These are phyloP conservation scores for Anas georgica DNA, from an alignment of 2,797 vertebrate genomes.

Conservation along the genomic window DNA sequence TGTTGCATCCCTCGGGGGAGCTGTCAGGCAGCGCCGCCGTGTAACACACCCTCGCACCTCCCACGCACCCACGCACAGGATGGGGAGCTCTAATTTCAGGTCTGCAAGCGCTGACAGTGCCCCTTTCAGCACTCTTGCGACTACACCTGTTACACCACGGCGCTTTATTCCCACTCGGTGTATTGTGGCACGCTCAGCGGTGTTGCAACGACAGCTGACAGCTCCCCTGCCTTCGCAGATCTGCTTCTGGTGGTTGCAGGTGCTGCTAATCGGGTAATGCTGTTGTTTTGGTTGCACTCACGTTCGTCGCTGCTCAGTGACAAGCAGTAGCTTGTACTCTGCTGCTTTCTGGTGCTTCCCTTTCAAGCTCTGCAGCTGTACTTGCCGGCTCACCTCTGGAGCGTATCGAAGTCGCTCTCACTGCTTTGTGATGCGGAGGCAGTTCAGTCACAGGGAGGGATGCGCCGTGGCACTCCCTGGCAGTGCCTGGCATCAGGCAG, in stretches of 20 bases:
- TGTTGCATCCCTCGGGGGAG: not conserved
- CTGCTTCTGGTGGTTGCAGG: not conserved
- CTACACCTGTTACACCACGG: not conserved
- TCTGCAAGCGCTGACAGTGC: not conserved
- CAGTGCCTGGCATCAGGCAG: conserved; percentile 22
- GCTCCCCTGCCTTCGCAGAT: not conserved
- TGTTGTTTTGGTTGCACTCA: not conserved
- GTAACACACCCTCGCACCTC: not conserved
- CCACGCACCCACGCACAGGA: not conserved
- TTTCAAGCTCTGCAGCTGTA: not conserved
- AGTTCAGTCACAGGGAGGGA: conserved; percentile 26
- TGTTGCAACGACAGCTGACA: conserved; percentile 24
- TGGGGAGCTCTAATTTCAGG: not conserved
- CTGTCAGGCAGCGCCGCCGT: not conserved
- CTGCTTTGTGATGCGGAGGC: not conserved
- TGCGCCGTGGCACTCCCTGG: conserved; percentile 13
- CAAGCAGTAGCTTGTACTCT: not conserved
- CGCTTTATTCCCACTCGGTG: not conserved
- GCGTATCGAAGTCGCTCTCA: not conserved
- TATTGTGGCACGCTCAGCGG: not conserved
- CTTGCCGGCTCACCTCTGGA: not conserved
- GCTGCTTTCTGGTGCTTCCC: not conserved
- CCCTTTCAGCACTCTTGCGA: not conserved
- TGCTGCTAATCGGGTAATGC: conserved; percentile 14
- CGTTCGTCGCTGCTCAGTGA: conserved; percentile 9